Percentiles rank a stretch among this genome's conserved stretches.
Evolutionary conservation across 1,140 invertebrate species (phyloP).

Genomic region (Theocolax elegans): DNA sequence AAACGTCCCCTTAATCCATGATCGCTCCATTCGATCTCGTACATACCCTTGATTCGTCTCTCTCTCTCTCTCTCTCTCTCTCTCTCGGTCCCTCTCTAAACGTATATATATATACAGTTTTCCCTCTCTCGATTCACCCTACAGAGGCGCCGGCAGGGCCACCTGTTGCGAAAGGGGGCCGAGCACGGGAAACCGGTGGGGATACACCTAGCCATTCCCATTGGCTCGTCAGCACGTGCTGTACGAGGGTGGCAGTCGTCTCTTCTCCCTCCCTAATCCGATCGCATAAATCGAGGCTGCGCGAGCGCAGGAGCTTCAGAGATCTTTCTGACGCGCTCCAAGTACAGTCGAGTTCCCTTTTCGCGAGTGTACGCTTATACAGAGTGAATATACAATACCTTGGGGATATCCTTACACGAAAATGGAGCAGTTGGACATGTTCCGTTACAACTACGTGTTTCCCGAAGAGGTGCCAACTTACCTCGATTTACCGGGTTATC

Average conservation of each 20-base stretch:
- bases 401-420: no score
- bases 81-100: not conserved
- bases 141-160: constrained; percentile 50
- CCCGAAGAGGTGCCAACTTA: constrained; percentile 58
- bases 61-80: not conserved
- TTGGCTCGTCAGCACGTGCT: constrained; percentile 65
- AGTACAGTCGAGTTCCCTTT: not conserved
- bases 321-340: constrained; percentile 44
- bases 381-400: not conserved
- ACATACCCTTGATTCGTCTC: not conserved
- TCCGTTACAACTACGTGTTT: constrained; percentile 64
- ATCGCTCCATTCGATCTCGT: constrained; percentile 30
- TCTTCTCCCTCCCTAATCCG: constrained; percentile 8
- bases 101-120: no score
- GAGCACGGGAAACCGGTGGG: constrained; percentile 45
- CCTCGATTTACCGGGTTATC: constrained; percentile 55
- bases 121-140: not conserved
- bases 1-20: constrained; percentile 10
- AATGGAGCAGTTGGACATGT: constrained; percentile 65
- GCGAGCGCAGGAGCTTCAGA: constrained; percentile 53
- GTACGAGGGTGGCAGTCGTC: constrained; percentile 54
- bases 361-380: not conserved
- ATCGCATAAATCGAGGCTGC: constrained; percentile 62
- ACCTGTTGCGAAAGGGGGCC: constrained; percentile 59
- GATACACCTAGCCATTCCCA: constrained; percentile 22